These are phyloP conservation scores for Plotosus lineatus DNA, from an alignment of 2,113 vertebrate genomes.

Conservation along the genomic window DNA sequence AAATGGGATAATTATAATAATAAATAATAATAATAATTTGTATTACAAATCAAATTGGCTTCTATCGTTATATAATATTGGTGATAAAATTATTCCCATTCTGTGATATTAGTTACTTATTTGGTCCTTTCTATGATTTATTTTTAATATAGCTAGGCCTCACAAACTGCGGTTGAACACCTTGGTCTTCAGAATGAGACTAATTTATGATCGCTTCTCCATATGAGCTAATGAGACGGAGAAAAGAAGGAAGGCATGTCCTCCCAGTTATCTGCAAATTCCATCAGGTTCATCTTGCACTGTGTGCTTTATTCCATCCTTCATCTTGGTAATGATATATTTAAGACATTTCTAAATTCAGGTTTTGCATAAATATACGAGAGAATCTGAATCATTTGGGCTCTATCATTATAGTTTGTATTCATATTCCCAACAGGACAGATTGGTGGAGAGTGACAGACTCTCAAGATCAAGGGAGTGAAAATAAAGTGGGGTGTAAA, in stretches of 20 bases:
- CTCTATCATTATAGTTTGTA: constrained; percentile 5
- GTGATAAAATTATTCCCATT: too few species aligned
- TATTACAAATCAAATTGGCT: too few species aligned
- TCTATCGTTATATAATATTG: too few species aligned
- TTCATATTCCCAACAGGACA: too few species aligned
- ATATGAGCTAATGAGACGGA: neutral
- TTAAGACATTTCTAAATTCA: neutral
- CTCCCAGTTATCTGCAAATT: constrained; percentile 14
- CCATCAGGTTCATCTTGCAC: neutral
- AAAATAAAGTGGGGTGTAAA: constrained; percentile 4
- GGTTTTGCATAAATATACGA: neutral
- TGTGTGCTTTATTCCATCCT: neutral
- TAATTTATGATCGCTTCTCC: neutral
- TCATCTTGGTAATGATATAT: neutral
- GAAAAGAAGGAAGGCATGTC: neutral
- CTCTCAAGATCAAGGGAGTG: neutral
- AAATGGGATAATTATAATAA: too few species aligned
- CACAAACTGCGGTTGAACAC: neutral
- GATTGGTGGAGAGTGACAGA: too few species aligned
- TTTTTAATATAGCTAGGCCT: neutral
- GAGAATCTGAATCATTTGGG: neutral
- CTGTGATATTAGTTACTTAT: neutral
- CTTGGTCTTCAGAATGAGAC: neutral
- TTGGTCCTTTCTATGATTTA: neutral
- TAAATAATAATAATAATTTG: too few species aligned